Conservation (phyloP, 2,888 invertebrate genomes). For the Dyspetes luteomarginatus region DNA sequence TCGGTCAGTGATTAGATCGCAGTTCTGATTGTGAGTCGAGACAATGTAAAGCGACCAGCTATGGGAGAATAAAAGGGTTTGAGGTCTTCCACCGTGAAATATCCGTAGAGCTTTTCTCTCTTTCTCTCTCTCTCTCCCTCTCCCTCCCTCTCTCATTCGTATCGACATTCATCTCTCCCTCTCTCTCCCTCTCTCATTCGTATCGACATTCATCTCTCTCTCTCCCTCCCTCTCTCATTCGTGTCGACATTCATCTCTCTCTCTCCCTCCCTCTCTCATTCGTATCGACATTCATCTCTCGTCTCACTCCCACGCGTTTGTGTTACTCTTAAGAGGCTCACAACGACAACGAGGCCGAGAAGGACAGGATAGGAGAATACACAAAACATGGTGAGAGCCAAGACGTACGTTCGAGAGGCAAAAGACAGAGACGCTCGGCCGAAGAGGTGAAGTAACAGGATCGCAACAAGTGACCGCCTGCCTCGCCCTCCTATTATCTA, state of each 20-base stretch:
- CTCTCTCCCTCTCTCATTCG: too few relatives aligned
- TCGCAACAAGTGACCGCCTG: conserved; percentile 80
- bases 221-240: neutral
- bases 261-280: conserved; percentile 24
- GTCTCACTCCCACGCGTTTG: conserved; percentile 48
- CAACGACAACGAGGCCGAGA: conserved; percentile 48
- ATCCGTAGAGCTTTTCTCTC: too few relatives aligned
- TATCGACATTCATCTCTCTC: conserved; percentile 23
- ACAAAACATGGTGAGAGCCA: conserved; percentile 33
- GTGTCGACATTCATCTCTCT: neutral
- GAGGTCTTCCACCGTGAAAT: conserved; percentile 33
- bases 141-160: neutral
- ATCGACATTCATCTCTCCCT: neutral
- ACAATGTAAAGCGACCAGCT: neutral
- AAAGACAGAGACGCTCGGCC: conserved; percentile 67
- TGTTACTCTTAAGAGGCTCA: conserved; percentile 47
- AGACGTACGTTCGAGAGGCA: conserved; percentile 37
- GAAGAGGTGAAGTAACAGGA: conserved; percentile 81
- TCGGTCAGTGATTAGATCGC: too few relatives aligned
- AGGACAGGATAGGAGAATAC: conserved; percentile 39
- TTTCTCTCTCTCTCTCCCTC: too few relatives aligned
- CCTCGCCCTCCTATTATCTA: conserved; percentile 78
- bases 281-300: conserved; percentile 17
- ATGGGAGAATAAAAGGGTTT: conserved; percentile 16
- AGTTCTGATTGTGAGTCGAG: too few relatives aligned